Evolutionary conservation across 2,797 vertebrate genomes (phyloP), one percentile per base, ranked within the genome.

Genomic region (Mallotus villosus): DNA sequence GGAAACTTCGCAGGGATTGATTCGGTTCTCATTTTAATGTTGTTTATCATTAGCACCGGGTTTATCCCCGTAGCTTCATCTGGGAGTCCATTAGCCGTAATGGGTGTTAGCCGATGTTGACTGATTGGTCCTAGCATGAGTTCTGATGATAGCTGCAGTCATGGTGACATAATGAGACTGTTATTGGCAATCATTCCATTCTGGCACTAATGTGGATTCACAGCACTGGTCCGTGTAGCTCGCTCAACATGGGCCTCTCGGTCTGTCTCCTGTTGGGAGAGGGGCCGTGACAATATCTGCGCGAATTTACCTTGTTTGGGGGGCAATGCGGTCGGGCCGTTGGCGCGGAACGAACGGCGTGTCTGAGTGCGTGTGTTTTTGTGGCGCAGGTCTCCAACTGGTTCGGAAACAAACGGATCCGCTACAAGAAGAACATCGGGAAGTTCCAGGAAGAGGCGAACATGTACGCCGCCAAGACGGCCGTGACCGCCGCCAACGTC

Each of bases 341-440:
- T 71, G 76, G 70, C 71, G 11, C 71, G 70, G 29, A 71, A 24
- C 37, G 19, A 69, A 74, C 68, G 49, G 59, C 81, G 71, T 88
- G 81, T 37, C 49, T 51, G 12, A 51, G 49, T n/a, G n/a, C 49
- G 21, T 2, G 12, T 41, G 0, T 67, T 82, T 63, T 84, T 55
- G 78, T 83, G 51, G 86, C 75, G 79, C 90, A 99, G 97, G 97
- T 99, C 93, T 99, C 97, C 93, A 99, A 99, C 96, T 99, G 97
- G 97, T 99, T 99, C 92, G 97, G 97, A 94, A 99, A 99, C 95
- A 99, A 99, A 92, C 94, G 97, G 94, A 99, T 99, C 95, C 95
- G 97, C 92, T 99, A 99, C 95, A 99, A 99, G 96, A 99, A 99
- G 94, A 98, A 99, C 95, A 99, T 99, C 91, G 97, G 97, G 93